Base-by-base conservation (phyloP, 2,113 vertebrate species). In the Hypocryptadius cinnamomeus region DNA sequence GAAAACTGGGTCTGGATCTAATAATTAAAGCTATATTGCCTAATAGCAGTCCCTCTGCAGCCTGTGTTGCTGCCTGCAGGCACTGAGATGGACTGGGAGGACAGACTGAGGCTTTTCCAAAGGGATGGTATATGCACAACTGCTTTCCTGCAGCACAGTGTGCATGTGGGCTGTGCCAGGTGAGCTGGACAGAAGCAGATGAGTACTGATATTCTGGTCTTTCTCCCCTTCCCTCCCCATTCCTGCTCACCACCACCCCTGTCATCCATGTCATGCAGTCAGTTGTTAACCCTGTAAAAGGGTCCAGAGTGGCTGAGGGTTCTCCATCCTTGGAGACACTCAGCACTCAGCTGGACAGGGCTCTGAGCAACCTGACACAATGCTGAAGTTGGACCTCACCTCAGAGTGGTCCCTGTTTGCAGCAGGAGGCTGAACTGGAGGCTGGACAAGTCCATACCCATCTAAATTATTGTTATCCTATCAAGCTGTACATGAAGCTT, bases 21-120 rank as follows among this genome's bases (percentile, higher is more conserved):
- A 93, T 72, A 90, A 85, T 88, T 92, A 59, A 95, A 64, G 15
- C 57, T 71, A 1, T 54, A 66, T 68, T 63, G 57, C 83, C 51
- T 63, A 76, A 24, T 2, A 68, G 30, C 53, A 28, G 57, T 76
- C 57, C 44, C 63, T 76, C 23, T 77, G 59, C 87, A 84, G 63
- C 39, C 68, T 74, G 47, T 79, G 56, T 79, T 6, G 10, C 78
- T 90, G 82, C 61, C 74, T 71, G 82, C 42, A 85, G 83, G 51
- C 15, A 13, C 14, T n/a, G 79, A 45, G 74, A 10, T 1, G 5
- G 39, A 37, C n/a, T n/a, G 31, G 31, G 25, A 79, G 51, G 61
- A 59, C n/a, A 28, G 47, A 42, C 0, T 3, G 35, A 27, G 37
- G 44, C 42, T 28, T 92, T 66, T 81, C 82, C 2, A 0, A 79